Conservation (phyloP, 2,888 invertebrate genomes). For the Coelopa pilipes region DNA sequence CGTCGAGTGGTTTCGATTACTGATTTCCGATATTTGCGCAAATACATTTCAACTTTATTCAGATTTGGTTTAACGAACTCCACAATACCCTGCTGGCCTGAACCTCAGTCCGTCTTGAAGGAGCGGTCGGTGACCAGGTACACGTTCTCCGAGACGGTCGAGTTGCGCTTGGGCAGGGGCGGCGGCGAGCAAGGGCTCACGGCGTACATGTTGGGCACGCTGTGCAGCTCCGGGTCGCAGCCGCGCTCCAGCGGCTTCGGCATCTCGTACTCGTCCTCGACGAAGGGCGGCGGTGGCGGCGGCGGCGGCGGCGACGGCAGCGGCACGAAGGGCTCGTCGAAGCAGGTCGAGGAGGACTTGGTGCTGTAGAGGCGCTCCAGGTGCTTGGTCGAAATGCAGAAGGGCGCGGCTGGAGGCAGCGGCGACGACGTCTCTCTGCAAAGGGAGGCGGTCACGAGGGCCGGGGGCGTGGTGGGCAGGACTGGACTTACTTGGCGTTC, state of each 20-base stretch:
- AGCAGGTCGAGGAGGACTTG: conserved; percentile 43
- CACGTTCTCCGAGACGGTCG: conserved; percentile 43
- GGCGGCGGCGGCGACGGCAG: conserved; percentile 10
- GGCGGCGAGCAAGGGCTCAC: conserved; percentile 56
- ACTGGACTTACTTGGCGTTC: no score
- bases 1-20: no score
- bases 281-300: conserved; percentile 27
- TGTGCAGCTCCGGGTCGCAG: conserved; percentile 42
- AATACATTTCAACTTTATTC: no score
- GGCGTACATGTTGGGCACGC: conserved; percentile 46
- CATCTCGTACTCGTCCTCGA: conserved; percentile 51
- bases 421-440: no score
- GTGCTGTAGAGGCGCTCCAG: conserved; percentile 42
- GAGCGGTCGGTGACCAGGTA: conserved; percentile 20
- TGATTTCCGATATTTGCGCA: no score
- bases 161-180: conserved; percentile 61
- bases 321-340: conserved; percentile 46
- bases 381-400: conserved; percentile 37
- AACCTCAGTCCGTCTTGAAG: no score
- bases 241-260: conserved; percentile 49
- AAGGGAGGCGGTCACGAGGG: no score
- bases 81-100: no score
- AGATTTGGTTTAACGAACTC: no score
- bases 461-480: no score
- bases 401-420: conserved; percentile 14